Evolutionary conservation across 2,797 vertebrate genomes (phyloP).

Genomic region (Tauraco hartlaubi): DNA sequence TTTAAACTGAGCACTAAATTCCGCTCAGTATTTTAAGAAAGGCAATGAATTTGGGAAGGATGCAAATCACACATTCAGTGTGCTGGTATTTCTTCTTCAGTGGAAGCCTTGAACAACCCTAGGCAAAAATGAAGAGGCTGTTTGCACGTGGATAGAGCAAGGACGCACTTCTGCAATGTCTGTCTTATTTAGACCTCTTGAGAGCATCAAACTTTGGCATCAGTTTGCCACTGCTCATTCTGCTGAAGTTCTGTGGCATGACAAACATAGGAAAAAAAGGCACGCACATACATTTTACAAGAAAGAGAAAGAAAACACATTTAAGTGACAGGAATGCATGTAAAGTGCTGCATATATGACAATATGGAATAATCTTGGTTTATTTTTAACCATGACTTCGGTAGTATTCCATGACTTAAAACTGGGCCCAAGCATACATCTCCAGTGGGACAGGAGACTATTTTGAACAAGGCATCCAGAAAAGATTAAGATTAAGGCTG

Average conservation of each 20-base stretch:
- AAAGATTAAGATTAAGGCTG: background rate
- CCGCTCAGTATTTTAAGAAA: constrained; percentile 43
- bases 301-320: background rate
- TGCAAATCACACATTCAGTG: background rate
- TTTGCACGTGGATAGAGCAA: background rate
- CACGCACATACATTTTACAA: background rate
- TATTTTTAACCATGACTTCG: background rate
- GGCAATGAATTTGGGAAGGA: constrained; percentile 4
- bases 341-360: fast-evolving
- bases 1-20: constrained; percentile 56
- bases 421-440: background rate
- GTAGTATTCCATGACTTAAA: background rate
- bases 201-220: background rate
- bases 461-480: background rate
- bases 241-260: background rate
- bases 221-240: background rate
- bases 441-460: background rate
- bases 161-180: background rate
- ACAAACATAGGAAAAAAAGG: background rate
- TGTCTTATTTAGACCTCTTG: background rate
- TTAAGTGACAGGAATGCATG: background rate
- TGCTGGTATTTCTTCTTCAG: background rate
- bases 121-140: background rate
- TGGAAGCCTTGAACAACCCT: background rate
- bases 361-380: background rate